Evolutionary conservation across 2,888 invertebrate species (phyloP).

Genomic region (Drosophila recens): DNA sequence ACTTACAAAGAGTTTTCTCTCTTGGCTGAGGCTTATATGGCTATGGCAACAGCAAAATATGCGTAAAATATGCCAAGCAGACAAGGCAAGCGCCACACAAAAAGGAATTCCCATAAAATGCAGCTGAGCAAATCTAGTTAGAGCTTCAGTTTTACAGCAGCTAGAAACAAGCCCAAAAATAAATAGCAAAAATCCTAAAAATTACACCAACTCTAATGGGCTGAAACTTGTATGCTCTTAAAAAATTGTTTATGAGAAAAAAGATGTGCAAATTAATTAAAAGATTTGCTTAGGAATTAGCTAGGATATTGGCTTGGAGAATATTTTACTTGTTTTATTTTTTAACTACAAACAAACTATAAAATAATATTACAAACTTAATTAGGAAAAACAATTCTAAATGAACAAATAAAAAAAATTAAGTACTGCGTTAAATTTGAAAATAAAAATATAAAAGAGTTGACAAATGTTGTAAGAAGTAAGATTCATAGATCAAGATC

Average conservation of each 20-base stretch:
- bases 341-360: too few relatives aligned
- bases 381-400: too few relatives aligned
- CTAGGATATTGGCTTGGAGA: background rate
- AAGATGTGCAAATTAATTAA: constrained; percentile 4
- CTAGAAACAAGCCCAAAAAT: constrained; percentile 27
- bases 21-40: constrained; percentile 19
- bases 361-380: too few relatives aligned
- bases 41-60: constrained; percentile 62
- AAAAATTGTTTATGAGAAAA: constrained; percentile 4
- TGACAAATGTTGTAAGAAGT: too few relatives aligned
- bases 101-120: constrained; percentile 61
- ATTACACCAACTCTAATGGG: constrained; percentile 19
- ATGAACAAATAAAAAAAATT: too few relatives aligned
- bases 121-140: constrained; percentile 67
- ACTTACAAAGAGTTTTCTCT: constrained; percentile 64
- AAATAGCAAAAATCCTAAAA: constrained; percentile 22
- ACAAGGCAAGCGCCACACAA: constrained; percentile 21
- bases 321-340: too few relatives aligned
- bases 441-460: too few relatives aligned
- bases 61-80: constrained; percentile 44
- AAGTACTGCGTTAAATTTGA: too few relatives aligned
- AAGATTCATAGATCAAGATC: too few relatives aligned
- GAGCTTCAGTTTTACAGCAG: constrained; percentile 17
- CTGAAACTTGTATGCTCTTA: constrained; percentile 25
- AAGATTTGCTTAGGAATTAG: background rate